Conservation (phyloP, 2,797 vertebrate genomes). For the Tokudaia muenninki region DNA sequence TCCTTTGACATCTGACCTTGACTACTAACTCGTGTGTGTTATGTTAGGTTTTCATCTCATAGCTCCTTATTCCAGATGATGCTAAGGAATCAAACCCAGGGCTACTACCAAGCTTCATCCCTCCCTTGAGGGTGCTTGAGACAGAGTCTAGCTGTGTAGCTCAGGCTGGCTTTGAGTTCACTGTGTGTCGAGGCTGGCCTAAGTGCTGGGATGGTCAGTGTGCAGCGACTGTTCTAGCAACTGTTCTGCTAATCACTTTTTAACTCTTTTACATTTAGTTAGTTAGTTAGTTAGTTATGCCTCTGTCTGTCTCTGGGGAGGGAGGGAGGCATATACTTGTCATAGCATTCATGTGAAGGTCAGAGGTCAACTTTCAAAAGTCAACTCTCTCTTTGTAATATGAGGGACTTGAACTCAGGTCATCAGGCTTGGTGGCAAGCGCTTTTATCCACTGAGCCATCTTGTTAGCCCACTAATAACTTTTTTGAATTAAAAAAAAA, state of each 20-base stretch:
- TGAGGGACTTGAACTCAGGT: neutral
- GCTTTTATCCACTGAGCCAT: neutral
- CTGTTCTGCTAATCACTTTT: neutral
- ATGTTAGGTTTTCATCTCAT: neutral
- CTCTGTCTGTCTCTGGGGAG: neutral
- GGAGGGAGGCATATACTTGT: neutral
- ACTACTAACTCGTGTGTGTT: neutral
- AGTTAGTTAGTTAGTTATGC: neutral
- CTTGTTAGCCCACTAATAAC: neutral
- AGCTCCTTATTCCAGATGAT: neutral
- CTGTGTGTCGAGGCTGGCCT: neutral
- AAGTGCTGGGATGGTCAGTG: neutral
- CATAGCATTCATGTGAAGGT: neutral
- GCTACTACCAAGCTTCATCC: neutral
- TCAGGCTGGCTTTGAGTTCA: neutral
- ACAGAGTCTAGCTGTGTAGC: neutral
- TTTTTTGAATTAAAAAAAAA: neutral
- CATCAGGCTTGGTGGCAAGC: neutral
- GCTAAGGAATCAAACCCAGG: neutral
- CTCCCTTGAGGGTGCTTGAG: neutral
- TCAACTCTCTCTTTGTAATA: neutral
- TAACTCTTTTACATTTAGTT: neutral
- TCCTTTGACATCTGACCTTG: no score
- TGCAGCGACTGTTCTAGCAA: no score
- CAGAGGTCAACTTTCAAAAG: neutral